phyloP scores from a whole-genome alignment of 2,797 vertebrate genomes.

The Peromyscus aztecus region DNA sequence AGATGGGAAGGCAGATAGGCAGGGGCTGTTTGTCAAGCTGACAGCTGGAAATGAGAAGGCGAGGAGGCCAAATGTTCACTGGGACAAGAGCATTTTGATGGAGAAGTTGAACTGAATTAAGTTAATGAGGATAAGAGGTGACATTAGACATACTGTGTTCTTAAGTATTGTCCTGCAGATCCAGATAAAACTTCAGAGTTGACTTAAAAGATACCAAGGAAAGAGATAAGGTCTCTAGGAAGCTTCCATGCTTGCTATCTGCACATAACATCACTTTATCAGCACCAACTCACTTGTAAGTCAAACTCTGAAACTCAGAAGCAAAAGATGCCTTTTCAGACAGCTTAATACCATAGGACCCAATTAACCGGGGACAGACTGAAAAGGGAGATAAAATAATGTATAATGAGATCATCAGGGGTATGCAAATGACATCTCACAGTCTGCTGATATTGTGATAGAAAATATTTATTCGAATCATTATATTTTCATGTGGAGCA shows the following conservation, averaged over 20 bases:
- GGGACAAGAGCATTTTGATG: slow-evolving; percentile 56
- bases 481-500: slow-evolving; percentile 48
- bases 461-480: slow-evolving; percentile 62
- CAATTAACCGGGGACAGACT: slow-evolving; percentile 81
- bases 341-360: slow-evolving; percentile 71
- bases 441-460: slow-evolving; percentile 62
- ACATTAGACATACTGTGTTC: background rate
- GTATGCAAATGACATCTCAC: slow-evolving; percentile 73
- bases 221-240: slow-evolving; percentile 67
- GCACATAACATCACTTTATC: slow-evolving; percentile 61
- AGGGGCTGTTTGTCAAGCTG: slow-evolving; percentile 2
- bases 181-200: slow-evolving; percentile 60
- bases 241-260: slow-evolving; percentile 53
- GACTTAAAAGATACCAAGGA: slow-evolving; percentile 61
- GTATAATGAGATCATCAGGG: slow-evolving; percentile 82
- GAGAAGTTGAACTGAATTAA: slow-evolving; percentile 48
- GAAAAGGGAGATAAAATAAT: slow-evolving; percentile 71
- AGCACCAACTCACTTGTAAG: slow-evolving; percentile 65
- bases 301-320: slow-evolving; percentile 61
- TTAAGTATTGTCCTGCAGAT: background rate
- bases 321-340: slow-evolving; percentile 63
- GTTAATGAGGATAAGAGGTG: slow-evolving; percentile 70
- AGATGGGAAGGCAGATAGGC: slow-evolving; percentile 20
- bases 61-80: background rate
- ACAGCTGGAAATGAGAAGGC: slow-evolving; percentile 52